Conservation (phyloP, 2,113 vertebrate species). For the Lucifuga dentata region DNA sequence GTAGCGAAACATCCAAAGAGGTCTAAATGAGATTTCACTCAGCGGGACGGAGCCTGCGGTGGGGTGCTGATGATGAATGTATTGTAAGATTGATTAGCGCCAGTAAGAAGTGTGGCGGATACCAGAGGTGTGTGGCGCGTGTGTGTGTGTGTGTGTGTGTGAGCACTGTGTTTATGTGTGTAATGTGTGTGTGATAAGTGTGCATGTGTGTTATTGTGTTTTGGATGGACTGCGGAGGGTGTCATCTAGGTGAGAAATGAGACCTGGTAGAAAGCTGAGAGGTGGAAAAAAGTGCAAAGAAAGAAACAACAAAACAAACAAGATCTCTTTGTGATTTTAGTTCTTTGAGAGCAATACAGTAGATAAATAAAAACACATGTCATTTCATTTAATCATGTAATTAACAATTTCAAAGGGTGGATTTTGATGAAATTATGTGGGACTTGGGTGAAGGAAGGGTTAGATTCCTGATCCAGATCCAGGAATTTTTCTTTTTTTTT, state of each 20-base stretch:
- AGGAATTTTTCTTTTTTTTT: too few species aligned
- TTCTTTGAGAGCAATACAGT: conserved; percentile 17
- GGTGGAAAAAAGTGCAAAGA: conserved; percentile 22
- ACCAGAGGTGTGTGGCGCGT: conserved; percentile 62
- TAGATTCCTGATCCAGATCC: too few species aligned
- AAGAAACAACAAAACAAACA: conserved; percentile 33
- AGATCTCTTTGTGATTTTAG: conserved; percentile 29
- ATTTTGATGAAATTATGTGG: too few species aligned
- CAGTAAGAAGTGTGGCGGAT: conserved; percentile 78
- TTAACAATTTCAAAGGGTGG: too few species aligned
- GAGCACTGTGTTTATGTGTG: conserved; percentile 15
- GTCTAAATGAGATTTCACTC: conserved; percentile 82
- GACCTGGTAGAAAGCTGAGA: conserved; percentile 34
- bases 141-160: conserved; percentile 18
- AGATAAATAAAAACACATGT: too few species aligned
- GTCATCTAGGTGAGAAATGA: conserved; percentile 69
- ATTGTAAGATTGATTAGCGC: conserved; percentile 91
- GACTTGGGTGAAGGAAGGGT: too few species aligned
- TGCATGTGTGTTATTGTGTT: conserved; percentile 24
- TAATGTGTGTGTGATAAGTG: background rate
- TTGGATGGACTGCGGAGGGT: conserved; percentile 55
- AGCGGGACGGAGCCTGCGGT: conserved; percentile 74
- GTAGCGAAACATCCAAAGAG: conserved; percentile 75
- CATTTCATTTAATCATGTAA: too few species aligned
- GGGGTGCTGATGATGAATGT: conserved; percentile 85